These are phyloP conservation scores for Ceratitis capitata DNA, from an alignment of 1,140 invertebrate genomes.

Conservation along the genomic window DNA sequence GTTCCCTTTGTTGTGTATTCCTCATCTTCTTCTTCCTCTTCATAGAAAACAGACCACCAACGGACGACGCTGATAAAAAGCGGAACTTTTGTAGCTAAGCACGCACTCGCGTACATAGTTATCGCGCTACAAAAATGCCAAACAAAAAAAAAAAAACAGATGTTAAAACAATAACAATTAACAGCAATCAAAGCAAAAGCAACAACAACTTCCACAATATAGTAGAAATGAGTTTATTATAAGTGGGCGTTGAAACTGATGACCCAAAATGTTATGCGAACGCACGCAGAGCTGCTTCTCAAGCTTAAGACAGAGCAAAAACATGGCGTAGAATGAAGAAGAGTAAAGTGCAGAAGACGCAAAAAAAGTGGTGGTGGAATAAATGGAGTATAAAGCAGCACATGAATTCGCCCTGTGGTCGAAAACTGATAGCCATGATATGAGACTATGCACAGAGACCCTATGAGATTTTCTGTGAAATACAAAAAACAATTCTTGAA, in stretches of 20 bases:
- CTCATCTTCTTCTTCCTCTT: not conserved
- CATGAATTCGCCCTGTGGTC: too few relatives aligned
- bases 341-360: not conserved
- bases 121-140: not conserved
- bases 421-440: not conserved
- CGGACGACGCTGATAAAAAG: not conserved
- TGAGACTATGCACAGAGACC: too few relatives aligned
- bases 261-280: not conserved
- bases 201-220: not conserved
- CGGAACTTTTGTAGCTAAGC: not conserved
- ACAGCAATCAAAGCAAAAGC: not conserved
- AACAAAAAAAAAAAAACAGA: not conserved
- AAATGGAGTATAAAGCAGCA: too few relatives aligned
- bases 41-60: not conserved
- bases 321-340: not conserved
- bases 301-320: not conserved
- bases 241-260: slow-evolving; percentile 16
- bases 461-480: too few relatives aligned
- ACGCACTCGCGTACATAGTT: not conserved
- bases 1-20: not conserved
- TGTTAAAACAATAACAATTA: slow-evolving; percentile 2
- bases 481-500: too few relatives aligned
- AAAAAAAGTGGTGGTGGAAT: not conserved
- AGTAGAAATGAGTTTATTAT: not conserved
- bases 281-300: not conserved